Conservation (phyloP, 2,888 invertebrate genomes). For the Epinotia bilunana region DNA sequence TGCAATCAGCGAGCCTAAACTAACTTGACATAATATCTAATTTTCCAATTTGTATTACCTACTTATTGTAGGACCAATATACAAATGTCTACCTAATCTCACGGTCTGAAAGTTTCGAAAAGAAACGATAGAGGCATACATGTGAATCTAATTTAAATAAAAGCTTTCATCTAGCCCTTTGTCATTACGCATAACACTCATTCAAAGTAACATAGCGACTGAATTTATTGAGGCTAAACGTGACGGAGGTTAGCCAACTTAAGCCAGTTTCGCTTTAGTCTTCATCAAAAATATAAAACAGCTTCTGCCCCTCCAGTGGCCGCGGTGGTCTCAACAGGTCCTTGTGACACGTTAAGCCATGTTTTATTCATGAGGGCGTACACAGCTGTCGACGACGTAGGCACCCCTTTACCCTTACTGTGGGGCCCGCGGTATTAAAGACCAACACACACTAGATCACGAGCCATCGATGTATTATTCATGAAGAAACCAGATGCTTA, state of each 20-base stretch:
- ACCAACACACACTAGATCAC: slow-evolving; percentile 40
- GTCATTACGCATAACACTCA: not conserved
- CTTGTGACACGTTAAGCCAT: slow-evolving; percentile 51
- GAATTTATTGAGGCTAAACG: not conserved
- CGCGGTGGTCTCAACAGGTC: slow-evolving; percentile 55
- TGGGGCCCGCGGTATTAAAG: slow-evolving; percentile 21
- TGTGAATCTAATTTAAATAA: no score
- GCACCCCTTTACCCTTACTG: slow-evolving; percentile 30
- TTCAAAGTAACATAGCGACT: not conserved
- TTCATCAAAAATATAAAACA: slow-evolving; percentile 48
- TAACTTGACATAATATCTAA: no score
- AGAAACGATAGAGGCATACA: no score
- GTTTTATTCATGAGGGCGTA: slow-evolving; percentile 62
- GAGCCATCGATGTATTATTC: slow-evolving; percentile 37
- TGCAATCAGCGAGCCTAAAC: not conserved
- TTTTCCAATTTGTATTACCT: not conserved
- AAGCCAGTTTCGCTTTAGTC: slow-evolving; percentile 14
- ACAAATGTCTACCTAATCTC: not conserved
- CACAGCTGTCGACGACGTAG: slow-evolving; percentile 49
- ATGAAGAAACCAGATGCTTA: slow-evolving; percentile 35
- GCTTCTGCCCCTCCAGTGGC: slow-evolving; percentile 47
- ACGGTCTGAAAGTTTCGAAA: not conserved
- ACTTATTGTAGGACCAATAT: not conserved
- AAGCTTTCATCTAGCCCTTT: not conserved
- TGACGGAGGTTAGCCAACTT: slow-evolving; percentile 3